Base-by-base conservation (phyloP, 2,888 invertebrate genomes). In the Ypsolopha scabrella region DNA sequence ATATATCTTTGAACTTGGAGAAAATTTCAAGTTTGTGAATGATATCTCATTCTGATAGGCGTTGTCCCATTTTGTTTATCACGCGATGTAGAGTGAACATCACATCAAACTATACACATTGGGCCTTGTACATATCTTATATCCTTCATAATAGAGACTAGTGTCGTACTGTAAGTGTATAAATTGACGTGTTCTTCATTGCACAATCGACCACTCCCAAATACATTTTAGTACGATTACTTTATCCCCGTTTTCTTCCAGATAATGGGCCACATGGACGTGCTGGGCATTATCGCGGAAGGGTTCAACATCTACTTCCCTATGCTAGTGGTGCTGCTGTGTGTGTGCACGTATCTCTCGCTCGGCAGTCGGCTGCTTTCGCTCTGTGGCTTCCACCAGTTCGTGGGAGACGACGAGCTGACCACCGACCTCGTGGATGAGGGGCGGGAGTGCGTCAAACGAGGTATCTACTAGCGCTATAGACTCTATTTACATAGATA, bases 181-280 rank as follows among this genome's bases (percentile, higher is more conserved):
- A n/a, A n/a, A n/a, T n/a, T n/a, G n/a, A n/a, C n/a, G n/a, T n/a
- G n/a, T n/a, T n/a, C n/a, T n/a, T n/a, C n/a, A n/a, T n/a, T n/a
- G n/a, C n/a, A 3, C 24, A 24, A 44, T 14, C 11, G 6, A 44
- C 13, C 11, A 13, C 44, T n/a, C 8, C 2, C 9, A 14, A 24
- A 13, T 44, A 1, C 11, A 9, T 44, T n/a, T 4, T 24, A 9
- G 1, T 4, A 41, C n/a, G 11, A n/a, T 13, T 41, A 41, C 41
- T 7, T 14, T 13, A 7, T 14, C 24, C 11, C 3, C 6, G 6
- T 51, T n/a, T 50, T 11, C 52, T 64, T 62, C 7, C 66, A 93
- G 94, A 92, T 98, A 62, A 99, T 99, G 99, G 99, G 99, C 0
- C 99, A 99, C 74, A 96, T 99, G 97, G 98, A 99, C 77, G 97